A percentile compares a stretch with the other conserved stretches of the same genome.
Conservation (phyloP, 2,113 vertebrate genomes). For the Equus quagga region DNA sequence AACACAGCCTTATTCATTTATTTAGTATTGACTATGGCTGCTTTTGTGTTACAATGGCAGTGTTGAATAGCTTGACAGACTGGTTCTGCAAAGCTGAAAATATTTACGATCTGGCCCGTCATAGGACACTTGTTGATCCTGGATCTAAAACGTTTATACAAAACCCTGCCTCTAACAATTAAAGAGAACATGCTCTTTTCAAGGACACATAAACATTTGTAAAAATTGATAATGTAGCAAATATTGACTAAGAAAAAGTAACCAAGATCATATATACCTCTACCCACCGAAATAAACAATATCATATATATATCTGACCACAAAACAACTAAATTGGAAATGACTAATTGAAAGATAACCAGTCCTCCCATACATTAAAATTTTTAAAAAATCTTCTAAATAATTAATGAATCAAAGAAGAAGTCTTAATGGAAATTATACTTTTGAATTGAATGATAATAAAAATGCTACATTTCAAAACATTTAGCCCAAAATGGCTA, state of each 20-base stretch:
- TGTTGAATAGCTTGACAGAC: not conserved
- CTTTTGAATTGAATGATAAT: slow-evolving; percentile 11
- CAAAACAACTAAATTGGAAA: slow-evolving; percentile 9
- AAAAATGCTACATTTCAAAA: slow-evolving; percentile 43
- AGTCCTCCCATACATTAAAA: not conserved
- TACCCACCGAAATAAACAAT: not conserved
- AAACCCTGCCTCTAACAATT: not conserved
- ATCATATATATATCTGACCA: not conserved
- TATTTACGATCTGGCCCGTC: not conserved
- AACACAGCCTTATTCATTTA: not conserved
- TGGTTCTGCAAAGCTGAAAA: not conserved
- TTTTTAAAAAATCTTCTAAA: not conserved
- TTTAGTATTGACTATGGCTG: not conserved
- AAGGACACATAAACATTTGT: not conserved
- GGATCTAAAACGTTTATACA: not conserved
- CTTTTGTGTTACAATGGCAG: not conserved
- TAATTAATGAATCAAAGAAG: slow-evolving; percentile 7
- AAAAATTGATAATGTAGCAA: slow-evolving; percentile 11
- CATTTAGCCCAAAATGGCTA: not conserved
- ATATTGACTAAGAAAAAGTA: slow-evolving; percentile 33
- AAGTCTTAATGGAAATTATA: slow-evolving; percentile 39
- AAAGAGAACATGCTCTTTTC: not conserved
- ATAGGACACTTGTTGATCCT: not conserved
- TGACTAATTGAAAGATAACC: slow-evolving; percentile 16
- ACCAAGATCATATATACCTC: not conserved